Percentiles rank a stretch among this genome's conserved stretches.
Conservation (phyloP, 2,888 invertebrate genomes). For the Ennomos erosarius region DNA sequence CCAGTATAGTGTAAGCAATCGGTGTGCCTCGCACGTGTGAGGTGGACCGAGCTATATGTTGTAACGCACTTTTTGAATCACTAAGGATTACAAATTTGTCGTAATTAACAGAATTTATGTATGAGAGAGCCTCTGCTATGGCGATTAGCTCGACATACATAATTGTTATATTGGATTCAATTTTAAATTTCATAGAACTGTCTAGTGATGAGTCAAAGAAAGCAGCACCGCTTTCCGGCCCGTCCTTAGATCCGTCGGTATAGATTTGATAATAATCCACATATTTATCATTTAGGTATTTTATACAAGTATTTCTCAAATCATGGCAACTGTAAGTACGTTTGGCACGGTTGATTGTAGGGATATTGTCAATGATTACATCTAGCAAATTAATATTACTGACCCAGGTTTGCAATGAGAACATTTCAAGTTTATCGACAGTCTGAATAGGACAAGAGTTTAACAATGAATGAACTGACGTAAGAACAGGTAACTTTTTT, state of each 20-base stretch:
- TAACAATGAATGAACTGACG: too few species aligned
- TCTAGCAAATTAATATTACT: too few species aligned
- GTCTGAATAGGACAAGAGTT: too few species aligned
- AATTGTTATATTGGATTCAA: slow-evolving; percentile 11
- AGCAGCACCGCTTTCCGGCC: not conserved
- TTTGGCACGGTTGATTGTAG: not conserved
- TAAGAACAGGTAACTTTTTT: not conserved
- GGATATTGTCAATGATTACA: not conserved
- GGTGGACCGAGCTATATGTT: slow-evolving; percentile 2
- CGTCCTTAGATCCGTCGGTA: slow-evolving; percentile 8
- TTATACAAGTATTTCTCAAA: not conserved
- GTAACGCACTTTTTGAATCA: slow-evolving; percentile 26
- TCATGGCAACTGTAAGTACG: not conserved
- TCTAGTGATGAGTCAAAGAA: slow-evolving; percentile 5
- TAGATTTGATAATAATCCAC: not conserved
- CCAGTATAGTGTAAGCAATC: not conserved
- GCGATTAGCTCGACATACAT: slow-evolving; percentile 33
- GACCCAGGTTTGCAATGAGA: too few species aligned
- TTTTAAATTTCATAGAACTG: not conserved
- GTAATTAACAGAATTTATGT: not conserved
- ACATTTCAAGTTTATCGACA: too few species aligned
- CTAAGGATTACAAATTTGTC: slow-evolving; percentile 25
- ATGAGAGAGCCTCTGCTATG: slow-evolving; percentile 10
- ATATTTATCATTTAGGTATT: not conserved
- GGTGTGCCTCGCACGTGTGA: not conserved